Evolutionary conservation across 2,113 vertebrate species (phyloP).

Genomic region (Dipodomys stephensi): DNA sequence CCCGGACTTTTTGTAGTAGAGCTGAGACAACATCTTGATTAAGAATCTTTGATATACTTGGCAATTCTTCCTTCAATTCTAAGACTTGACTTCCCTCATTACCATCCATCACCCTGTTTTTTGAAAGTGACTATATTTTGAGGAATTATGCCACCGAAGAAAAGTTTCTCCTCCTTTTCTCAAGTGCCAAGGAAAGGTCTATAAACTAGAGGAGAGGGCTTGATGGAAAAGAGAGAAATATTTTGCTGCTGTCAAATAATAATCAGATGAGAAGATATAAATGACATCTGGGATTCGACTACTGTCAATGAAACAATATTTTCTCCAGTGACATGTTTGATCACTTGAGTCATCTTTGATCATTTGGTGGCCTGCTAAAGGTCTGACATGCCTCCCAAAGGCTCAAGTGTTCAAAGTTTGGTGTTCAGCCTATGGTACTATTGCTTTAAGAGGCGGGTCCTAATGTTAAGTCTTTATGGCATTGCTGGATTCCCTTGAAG

Average conservation of each 20-base stretch:
- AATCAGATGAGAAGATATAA: background rate
- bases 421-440: background rate
- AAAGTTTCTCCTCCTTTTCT: background rate
- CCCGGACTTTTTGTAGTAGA: background rate
- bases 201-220: background rate
- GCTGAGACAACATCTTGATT: too few species aligned
- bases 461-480: background rate
- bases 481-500: background rate
- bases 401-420: background rate
- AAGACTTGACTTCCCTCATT: background rate
- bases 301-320: slow-evolving; percentile 9
- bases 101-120: background rate
- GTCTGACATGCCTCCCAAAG: background rate
- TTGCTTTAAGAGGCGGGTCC: background rate
- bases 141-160: background rate
- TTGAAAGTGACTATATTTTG: background rate
- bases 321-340: slow-evolving; percentile 5
- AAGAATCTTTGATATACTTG: background rate
- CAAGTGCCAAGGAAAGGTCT: background rate
- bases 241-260: slow-evolving; percentile 1
- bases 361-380: background rate
- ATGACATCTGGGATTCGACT: background rate
- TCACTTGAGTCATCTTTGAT: background rate
- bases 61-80: background rate
- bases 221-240: background rate